phyloP scores from a whole-genome alignment of 2,797 vertebrate genomes.

The Sciurus carolinensis region DNA sequence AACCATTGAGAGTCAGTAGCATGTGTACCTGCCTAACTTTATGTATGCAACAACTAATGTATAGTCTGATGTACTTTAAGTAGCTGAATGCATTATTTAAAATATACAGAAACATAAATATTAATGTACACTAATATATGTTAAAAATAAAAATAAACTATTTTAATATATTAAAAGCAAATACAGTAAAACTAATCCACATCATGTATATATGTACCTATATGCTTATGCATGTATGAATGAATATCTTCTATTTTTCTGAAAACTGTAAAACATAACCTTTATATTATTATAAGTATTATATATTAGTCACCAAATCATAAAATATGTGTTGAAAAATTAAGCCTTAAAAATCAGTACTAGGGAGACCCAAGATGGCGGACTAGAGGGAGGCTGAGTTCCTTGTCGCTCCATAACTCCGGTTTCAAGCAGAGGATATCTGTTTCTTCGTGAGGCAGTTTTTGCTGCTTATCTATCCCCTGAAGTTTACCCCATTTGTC shows the following conservation, averaged over 20 bases:
- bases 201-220: background rate
- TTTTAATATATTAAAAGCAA: background rate
- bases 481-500: too few species aligned
- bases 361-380: background rate
- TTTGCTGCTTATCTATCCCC: too few species aligned
- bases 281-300: background rate
- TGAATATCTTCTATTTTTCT: background rate
- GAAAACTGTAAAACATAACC: background rate
- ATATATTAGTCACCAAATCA: background rate
- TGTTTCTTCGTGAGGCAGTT: too few species aligned
- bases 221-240: background rate
- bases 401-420: too few species aligned
- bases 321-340: background rate
- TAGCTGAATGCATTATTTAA: background rate
- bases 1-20: background rate
- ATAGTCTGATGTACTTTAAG: background rate
- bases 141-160: background rate
- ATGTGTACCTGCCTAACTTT: background rate
- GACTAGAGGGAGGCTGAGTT: too few species aligned
- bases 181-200: background rate
- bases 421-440: too few species aligned
- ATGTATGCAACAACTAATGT: background rate
- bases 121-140: background rate
- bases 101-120: background rate
- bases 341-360: background rate